Percentiles rank a stretch among this genome's conserved stretches.
Conservation (phyloP, 2,888 invertebrate species). For the Eremobia ochroleuca region DNA sequence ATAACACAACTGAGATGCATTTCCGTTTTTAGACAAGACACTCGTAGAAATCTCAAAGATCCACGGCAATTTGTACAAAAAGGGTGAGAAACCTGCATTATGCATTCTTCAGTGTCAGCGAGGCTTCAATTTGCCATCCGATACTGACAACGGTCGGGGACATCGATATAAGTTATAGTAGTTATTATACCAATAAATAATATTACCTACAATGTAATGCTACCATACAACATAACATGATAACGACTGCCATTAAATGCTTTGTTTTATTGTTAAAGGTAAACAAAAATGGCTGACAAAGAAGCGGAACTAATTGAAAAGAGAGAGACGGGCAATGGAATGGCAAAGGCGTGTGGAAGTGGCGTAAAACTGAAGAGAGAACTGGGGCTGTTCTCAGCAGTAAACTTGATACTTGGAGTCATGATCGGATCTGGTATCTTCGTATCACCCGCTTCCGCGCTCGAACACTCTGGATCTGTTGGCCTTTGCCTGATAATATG, state of each 20-base stretch:
- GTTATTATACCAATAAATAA: constrained; percentile 20
- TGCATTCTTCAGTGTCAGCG: constrained; percentile 5
- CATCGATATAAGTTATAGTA: constrained; percentile 4
- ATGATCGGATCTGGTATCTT: constrained; percentile 98
- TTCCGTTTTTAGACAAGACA: constrained; percentile 23
- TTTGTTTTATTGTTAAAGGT: constrained; percentile 71
- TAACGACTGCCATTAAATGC: constrained; percentile 22
- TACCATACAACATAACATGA: constrained; percentile 20
- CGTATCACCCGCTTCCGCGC: constrained; percentile 95
- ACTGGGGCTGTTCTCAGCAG: constrained; percentile 95
- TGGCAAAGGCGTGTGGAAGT: constrained; percentile 74
- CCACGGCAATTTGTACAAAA: background rate
- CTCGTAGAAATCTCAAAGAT: background rate
- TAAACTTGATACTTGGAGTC: constrained; percentile 95
- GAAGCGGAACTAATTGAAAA: constrained; percentile 74
- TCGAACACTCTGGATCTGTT: constrained; percentile 94
- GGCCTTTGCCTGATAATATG: constrained; percentile 95
- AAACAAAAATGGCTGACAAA: constrained; percentile 76
- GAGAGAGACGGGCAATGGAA: constrained; percentile 70
- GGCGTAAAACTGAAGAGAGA: constrained; percentile 93
- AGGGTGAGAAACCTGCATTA: background rate
- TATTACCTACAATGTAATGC: constrained; percentile 30
- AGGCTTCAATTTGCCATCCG: constrained; percentile 22
- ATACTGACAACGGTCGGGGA: constrained; percentile 19
- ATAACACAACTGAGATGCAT: constrained; percentile 10